Conservation (phyloP, 2,888 invertebrate species). For the Drosophila limbata region DNA sequence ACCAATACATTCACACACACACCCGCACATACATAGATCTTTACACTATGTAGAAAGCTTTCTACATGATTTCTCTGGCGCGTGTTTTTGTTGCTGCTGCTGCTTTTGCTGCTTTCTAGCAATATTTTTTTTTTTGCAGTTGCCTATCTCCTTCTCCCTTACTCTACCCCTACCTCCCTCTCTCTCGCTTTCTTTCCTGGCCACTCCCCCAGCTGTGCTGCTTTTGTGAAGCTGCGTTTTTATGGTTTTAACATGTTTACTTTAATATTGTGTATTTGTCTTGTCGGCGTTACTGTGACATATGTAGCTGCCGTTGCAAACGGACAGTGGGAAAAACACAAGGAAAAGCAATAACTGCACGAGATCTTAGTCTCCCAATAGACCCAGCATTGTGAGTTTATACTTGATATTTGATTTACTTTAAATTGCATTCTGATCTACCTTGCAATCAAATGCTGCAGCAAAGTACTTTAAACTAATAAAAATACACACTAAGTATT, state of each 20-base stretch:
- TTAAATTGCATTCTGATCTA: background rate
- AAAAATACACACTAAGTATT: no score
- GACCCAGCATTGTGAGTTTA: constrained; percentile 2
- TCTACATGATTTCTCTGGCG: constrained; percentile 74
- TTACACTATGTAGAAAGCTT: constrained; percentile 52
- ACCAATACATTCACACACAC: constrained; percentile 7
- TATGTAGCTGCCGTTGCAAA: constrained; percentile 47
- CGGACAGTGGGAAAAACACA: constrained; percentile 7
- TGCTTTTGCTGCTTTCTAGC: constrained; percentile 46
- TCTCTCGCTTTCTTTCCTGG: no score
- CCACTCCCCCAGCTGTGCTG: constrained; percentile 32
- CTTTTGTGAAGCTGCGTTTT: constrained; percentile 71
- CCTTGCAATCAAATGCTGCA: background rate
- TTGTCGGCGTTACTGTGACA: constrained; percentile 74
- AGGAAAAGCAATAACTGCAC: constrained; percentile 1
- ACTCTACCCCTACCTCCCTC: no score
- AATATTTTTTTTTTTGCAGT: constrained; percentile 63
- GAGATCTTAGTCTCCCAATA: constrained; percentile 6
- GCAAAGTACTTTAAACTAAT: background rate
- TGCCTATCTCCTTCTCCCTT: background rate
- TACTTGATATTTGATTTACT: constrained; percentile 10
- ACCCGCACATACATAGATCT: background rate
- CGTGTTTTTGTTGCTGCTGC: constrained; percentile 53
- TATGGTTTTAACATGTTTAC: constrained; percentile 81
- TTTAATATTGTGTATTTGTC: constrained; percentile 80